Percentiles rank a stretch among this genome's conserved stretches.
phyloP scores from a whole-genome alignment of 2,113 vertebrate species.

The Meriones unguiculatus region DNA sequence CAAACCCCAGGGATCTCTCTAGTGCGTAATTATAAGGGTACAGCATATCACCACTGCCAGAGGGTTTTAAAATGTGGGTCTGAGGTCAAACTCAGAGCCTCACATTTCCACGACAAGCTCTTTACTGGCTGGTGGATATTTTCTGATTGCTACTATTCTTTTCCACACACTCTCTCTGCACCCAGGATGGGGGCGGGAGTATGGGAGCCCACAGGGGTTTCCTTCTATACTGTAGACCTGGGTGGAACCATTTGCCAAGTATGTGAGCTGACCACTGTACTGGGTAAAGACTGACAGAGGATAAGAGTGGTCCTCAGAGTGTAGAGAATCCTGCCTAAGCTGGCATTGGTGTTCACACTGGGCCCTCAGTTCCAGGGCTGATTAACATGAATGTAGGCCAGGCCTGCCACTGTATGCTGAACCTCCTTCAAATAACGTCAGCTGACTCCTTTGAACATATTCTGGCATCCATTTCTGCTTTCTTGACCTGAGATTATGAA shows the following conservation, averaged over 20 bases:
- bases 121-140: neutral
- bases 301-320: neutral
- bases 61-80: neutral
- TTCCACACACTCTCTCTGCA: neutral
- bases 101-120: too few species aligned
- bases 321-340: neutral
- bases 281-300: neutral
- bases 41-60: neutral
- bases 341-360: neutral
- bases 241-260: neutral
- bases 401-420: neutral
- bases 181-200: neutral
- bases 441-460: constrained; percentile 11
- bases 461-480: neutral
- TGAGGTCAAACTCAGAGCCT: neutral
- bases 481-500: constrained; percentile 50
- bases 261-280: neutral
- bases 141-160: neutral
- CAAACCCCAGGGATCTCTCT: neutral
- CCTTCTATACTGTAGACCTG: constrained; percentile 17
- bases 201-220: neutral
- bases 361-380: neutral
- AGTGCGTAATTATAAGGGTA: neutral
- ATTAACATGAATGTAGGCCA: neutral
- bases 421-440: neutral